phyloP scores from a whole-genome alignment of 2,113 vertebrate species.

The Pardalotus punctatus region DNA sequence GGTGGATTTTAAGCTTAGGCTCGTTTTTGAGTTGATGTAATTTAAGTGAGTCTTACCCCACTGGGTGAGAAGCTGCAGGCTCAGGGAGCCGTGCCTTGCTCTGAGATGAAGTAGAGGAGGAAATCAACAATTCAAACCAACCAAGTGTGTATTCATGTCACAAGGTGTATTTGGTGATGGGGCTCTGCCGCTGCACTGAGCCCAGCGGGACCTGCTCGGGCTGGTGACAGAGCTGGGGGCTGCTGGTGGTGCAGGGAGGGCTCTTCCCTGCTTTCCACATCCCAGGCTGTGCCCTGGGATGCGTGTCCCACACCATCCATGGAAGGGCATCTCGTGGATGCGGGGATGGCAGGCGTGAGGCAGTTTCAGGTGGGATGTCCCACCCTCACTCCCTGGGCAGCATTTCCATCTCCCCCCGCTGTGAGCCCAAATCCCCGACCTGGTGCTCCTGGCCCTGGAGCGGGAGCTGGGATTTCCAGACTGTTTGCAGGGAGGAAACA shows the following conservation, averaged over 20 bases:
- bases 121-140: neutral
- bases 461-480: neutral
- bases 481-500: neutral
- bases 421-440: fast-evolving
- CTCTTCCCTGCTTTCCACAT: neutral
- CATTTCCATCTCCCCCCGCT: fast-evolving
- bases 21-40: neutral
- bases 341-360: too few relatives aligned
- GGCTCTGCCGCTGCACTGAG: neutral
- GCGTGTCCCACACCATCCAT: neutral
- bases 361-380: neutral
- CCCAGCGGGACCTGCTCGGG: neutral
- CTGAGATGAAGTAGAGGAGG: neutral
- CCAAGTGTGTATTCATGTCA: fast-evolving
- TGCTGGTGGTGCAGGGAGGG: neutral
- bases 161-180: fast-evolving
- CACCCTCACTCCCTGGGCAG: neutral
- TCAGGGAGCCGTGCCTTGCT: fast-evolving
- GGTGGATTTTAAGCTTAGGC: neutral
- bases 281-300: neutral
- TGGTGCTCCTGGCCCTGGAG: neutral
- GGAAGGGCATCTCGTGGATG: neutral
- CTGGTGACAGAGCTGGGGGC: neutral
- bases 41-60: fast-evolving
- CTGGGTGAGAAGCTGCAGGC: neutral